Percentiles rank a stretch among this genome's conserved stretches.
Conservation (phyloP, 2,113 vertebrate genomes). For the Rhipidura dahli region DNA sequence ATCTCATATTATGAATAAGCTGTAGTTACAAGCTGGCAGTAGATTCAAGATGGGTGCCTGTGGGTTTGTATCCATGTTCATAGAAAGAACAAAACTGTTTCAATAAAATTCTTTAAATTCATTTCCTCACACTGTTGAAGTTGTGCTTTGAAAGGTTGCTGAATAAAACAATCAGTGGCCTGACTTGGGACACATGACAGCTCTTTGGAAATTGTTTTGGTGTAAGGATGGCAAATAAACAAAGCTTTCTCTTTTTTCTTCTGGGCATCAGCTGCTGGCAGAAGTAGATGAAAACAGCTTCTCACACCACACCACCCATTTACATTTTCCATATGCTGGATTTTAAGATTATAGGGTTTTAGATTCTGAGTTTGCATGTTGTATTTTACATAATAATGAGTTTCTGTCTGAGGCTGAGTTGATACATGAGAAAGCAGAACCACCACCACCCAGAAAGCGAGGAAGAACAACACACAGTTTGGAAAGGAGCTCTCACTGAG, state of each 20-base stretch:
- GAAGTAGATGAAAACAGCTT: slow-evolving; percentile 55
- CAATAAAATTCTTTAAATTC: not conserved
- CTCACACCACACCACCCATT: slow-evolving; percentile 14
- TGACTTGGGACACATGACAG: slow-evolving; percentile 35
- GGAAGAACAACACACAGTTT: slow-evolving; percentile 12
- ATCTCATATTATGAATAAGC: not conserved
- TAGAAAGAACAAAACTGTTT: not conserved
- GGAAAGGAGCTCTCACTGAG: not conserved
- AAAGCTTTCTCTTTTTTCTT: slow-evolving; percentile 25
- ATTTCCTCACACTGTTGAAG: not conserved
- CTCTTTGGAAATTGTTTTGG: slow-evolving; percentile 34
- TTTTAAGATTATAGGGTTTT: slow-evolving; percentile 76
- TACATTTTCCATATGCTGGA: slow-evolving; percentile 64
- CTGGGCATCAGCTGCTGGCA: slow-evolving; percentile 54
- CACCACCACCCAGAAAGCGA: slow-evolving; percentile 24
- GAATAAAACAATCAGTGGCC: not conserved
- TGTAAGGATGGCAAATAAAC: slow-evolving; percentile 18
- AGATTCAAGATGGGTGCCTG: not conserved
- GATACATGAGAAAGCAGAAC: slow-evolving; percentile 58
- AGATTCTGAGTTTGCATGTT: slow-evolving; percentile 69
- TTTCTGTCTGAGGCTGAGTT: slow-evolving; percentile 50
- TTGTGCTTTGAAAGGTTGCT: not conserved
- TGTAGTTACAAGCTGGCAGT: not conserved
- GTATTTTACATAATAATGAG: slow-evolving; percentile 72
- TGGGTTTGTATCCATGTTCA: not conserved